Base-by-base conservation (phyloP, 2,888 invertebrate genomes). In the Catotricha subobsoleta region DNA sequence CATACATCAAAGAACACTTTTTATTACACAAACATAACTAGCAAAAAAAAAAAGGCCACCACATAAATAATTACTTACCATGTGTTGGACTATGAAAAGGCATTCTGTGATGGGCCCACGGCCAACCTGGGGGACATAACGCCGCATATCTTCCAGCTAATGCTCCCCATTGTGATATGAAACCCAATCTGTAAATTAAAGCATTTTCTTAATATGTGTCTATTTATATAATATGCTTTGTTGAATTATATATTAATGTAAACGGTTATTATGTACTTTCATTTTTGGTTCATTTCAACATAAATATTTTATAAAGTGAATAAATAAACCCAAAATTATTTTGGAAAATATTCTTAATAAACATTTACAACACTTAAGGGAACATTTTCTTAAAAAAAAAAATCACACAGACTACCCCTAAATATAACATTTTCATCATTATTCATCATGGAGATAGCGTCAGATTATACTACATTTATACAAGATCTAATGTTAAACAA, bases 131-230 rank as follows among this genome's bases (percentile, higher is more conserved):
- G 3, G 80, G 80, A 36, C 74, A 74, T 33, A 80, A 62, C 2
- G 78, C 78, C 1, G 78, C 78, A 53, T 80, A 80, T 53, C 76
- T 66, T 23, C 74, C 80, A 1, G 81, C 81, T 43, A 82, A 60
- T 1, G 81, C 81, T 43, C 80, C 80, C 69, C 83, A 80, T 55
- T 82, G 82, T 9, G 82, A 79, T 60, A 83, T 83, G 49, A 83
- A 67, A 33, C 83, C 83, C 65, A 83, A 66, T 62, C 83, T 83
- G 71, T 1, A 72, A 42, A 19, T n/a, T n/a, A n/a, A n/a, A n/a
- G n/a, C n/a, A n/a, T n/a, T n/a, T n/a, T n/a, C n/a, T n/a, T n/a
- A n/a, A n/a, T n/a, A n/a, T n/a, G n/a, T n/a, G n/a, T n/a, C n/a
- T n/a, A n/a, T 30, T 30, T 13, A n/a, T n/a, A 10, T 31, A n/a